Conservation (phyloP, 1,140 invertebrate genomes). For the Lepidostoma basale region DNA sequence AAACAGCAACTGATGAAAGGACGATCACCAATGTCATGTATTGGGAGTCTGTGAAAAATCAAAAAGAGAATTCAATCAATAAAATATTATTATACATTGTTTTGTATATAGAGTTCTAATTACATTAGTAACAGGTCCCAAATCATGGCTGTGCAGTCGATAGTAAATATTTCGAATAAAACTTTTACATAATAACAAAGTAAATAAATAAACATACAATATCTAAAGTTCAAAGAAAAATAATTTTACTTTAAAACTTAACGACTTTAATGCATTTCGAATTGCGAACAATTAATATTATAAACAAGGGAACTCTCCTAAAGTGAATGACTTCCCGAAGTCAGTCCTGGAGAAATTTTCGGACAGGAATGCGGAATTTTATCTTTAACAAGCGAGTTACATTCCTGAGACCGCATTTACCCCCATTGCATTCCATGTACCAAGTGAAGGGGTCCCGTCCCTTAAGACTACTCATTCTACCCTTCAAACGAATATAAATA, state of each 20-base stretch:
- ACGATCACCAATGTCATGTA: no score
- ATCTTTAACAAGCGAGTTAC: constrained; percentile 20
- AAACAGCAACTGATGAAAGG: constrained; percentile 82
- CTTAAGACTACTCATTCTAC: not conserved
- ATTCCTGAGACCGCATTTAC: not conserved
- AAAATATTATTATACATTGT: not conserved
- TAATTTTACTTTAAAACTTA: no score
- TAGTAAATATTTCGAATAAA: no score
- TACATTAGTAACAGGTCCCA: no score
- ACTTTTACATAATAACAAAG: no score
- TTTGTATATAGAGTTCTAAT: not conserved
- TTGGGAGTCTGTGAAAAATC: no score
- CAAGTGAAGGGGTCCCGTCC: not conserved
- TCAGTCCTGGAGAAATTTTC: constrained; percentile 27
- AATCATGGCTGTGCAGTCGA: no score
- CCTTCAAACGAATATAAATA: not conserved
- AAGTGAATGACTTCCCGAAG: not conserved
- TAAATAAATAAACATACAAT: no score
- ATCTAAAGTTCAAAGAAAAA: no score
- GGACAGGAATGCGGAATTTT: constrained; percentile 36
- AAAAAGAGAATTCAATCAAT: constrained; percentile 11
- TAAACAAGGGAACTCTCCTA: no score
- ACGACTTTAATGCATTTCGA: no score
- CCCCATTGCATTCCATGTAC: not conserved
- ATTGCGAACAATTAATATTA: no score